Base-by-base conservation (phyloP, 1,140 invertebrate species). In the Ostrea denselamellosa region DNA sequence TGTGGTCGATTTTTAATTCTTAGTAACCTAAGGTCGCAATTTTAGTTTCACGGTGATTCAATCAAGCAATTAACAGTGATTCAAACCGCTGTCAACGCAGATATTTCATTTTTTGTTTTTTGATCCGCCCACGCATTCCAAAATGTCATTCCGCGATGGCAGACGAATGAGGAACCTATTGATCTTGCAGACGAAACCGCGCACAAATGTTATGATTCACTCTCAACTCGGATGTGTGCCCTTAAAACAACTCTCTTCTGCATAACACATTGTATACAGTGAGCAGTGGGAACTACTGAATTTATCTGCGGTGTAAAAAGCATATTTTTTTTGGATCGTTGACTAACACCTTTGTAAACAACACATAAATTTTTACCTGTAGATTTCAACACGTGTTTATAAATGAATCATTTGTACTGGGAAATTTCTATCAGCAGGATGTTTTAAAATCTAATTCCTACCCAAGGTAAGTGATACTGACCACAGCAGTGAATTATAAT, bases 171-270 rank as follows among this genome's bases (percentile, higher is more conserved):
- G 68, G 28, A 77, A 25, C 68, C 28, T 28, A 77, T 77, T 28
- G 68, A 77, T 77, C 68, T 28, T 77, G 68, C 68, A 77, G 68
- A 77, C 68, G 68, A 77, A 77, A 25, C 14, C 25, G 68, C 56
- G n/a, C 56, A 62, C 56, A 34, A 77, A 77, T 77, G 68, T 25
- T 77, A 77, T 77, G 68, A 77, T 77, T 77, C 68, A 77, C 68
- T 77, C 25, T 12, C 58, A 14, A 12, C 58, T 77, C 68, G 68
- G 68, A 77, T 77, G 68, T 77, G 68, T 28, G 68, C 28, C 68
- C 22, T 77, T 77, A 12, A 77, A 77, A 34, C 68, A 77, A 77
- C 68, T n/a, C 56, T 62, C 56, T 22, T 34, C 68, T 77, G 68
- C 68, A 77, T 77, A 22, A 17, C 22, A 77, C 25, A 77, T 77